These are phyloP conservation scores for Polypedilum vanderplanki DNA, from an alignment of 1,140 invertebrate genomes.

Conservation along the genomic window DNA sequence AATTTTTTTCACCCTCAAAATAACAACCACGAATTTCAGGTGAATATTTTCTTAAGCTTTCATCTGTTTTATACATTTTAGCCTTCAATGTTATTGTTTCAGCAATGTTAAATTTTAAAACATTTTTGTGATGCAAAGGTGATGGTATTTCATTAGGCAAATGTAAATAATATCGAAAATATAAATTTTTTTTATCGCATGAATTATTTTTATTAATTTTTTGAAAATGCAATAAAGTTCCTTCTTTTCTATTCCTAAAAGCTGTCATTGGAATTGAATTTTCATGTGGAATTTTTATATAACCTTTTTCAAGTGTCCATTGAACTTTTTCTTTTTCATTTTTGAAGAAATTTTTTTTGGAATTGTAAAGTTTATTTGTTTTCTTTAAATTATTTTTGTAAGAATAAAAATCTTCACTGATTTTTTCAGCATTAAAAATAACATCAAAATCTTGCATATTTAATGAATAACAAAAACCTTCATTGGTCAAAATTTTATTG, in stretches of 20 bases:
- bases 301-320: not conserved
- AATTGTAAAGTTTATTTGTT: not conserved
- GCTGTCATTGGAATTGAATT: not conserved
- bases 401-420: not conserved
- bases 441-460: not conserved
- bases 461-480: not conserved
- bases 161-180: not conserved
- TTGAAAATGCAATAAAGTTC: not conserved
- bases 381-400: too few relatives aligned
- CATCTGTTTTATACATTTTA: not conserved
- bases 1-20: constrained; percentile 43
- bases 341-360: too few relatives aligned
- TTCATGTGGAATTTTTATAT: not conserved
- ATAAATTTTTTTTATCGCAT: not conserved
- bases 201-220: not conserved
- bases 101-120: not conserved
- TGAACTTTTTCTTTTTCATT: not conserved
- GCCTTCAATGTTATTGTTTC: not conserved
- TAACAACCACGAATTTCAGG: not conserved
- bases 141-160: not conserved
- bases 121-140: not conserved
- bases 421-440: not conserved
- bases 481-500: not conserved
- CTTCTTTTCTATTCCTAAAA: not conserved
- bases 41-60: not conserved